Evolutionary conservation across 2,888 invertebrate species (phyloP).

Genomic region (Lutraria lutraria): DNA sequence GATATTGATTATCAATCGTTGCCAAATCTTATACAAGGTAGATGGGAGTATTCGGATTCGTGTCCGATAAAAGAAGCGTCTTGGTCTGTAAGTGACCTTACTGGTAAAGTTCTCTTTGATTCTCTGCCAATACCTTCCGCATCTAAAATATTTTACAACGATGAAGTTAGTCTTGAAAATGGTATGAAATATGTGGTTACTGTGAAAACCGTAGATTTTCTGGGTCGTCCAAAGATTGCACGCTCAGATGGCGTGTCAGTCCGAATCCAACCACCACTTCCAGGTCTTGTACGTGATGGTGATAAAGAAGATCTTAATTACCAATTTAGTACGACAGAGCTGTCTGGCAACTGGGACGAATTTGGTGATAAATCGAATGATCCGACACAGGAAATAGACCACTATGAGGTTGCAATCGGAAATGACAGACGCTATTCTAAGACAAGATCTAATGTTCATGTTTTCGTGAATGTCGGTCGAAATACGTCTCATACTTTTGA

Average conservation of each 20-base stretch:
- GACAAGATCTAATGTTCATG: slow-evolving; percentile 76
- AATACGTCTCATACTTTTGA: slow-evolving; percentile 74
- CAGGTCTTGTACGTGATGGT: slow-evolving; percentile 77
- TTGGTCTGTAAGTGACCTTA: slow-evolving; percentile 71
- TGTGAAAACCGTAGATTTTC: slow-evolving; percentile 70
- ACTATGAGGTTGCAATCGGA: slow-evolving; percentile 80
- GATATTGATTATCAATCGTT: slow-evolving; percentile 73
- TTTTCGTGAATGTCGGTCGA: slow-evolving; percentile 76
- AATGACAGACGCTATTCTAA: slow-evolving; percentile 75
- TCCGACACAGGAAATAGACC: slow-evolving; percentile 71
- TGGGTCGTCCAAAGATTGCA: slow-evolving; percentile 67
- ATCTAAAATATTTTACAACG: slow-evolving; percentile 67
- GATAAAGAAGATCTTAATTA: slow-evolving; percentile 72
- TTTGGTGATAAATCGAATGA: slow-evolving; percentile 73
- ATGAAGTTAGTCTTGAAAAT: slow-evolving; percentile 72
- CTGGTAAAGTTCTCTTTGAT: slow-evolving; percentile 68
- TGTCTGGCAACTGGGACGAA: slow-evolving; percentile 76
- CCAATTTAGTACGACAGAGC: slow-evolving; percentile 66
- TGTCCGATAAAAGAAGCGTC: slow-evolving; percentile 72
- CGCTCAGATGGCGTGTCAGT: slow-evolving; percentile 76
- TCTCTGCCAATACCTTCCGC: slow-evolving; percentile 59
- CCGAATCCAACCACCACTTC: slow-evolving; percentile 74
- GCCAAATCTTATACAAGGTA: slow-evolving; percentile 70
- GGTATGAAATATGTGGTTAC: slow-evolving; percentile 73
- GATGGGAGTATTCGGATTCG: slow-evolving; percentile 75